Conservation (phyloP, 2,888 invertebrate genomes). For the Platycnemis pennipes region DNA sequence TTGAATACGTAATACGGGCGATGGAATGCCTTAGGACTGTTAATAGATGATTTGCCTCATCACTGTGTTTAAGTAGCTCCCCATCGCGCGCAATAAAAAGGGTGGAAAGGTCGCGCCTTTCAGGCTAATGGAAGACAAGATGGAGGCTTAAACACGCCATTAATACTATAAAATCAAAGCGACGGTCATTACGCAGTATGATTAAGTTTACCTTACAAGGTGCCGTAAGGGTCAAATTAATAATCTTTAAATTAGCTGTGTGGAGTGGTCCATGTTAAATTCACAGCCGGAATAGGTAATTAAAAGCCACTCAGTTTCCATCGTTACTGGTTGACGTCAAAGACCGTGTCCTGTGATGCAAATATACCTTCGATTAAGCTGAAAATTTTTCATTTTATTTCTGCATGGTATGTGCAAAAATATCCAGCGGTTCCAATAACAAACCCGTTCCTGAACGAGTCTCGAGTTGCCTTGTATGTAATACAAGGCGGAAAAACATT, state of each 20-base stretch:
- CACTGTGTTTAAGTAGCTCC: not conserved
- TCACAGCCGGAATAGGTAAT: not conserved
- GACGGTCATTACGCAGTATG: not conserved
- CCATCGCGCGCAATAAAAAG: not conserved
- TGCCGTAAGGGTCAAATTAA: not conserved
- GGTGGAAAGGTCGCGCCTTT: not conserved
- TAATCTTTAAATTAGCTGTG: not conserved
- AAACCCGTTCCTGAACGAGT: too few species aligned
- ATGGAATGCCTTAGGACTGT: not conserved
- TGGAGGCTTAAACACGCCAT: not conserved
- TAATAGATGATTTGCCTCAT: not conserved
- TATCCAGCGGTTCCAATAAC: too few species aligned
- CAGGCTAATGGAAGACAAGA: not conserved
- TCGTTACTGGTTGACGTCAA: not conserved
- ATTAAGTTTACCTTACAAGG: slow-evolving; percentile 7
- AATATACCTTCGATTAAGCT: not conserved
- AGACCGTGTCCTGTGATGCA: not conserved
- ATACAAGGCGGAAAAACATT: too few species aligned
- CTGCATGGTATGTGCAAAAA: too few species aligned
- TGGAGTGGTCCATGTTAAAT: not conserved
- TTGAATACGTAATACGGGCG: not conserved
- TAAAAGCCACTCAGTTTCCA: not conserved
- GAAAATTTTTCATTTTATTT: not conserved
- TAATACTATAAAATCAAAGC: not conserved
- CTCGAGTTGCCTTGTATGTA: too few species aligned